These are phyloP conservation scores for Sipunculus nudus DNA, from an alignment of 2,888 invertebrate species.

Conservation along the genomic window DNA sequence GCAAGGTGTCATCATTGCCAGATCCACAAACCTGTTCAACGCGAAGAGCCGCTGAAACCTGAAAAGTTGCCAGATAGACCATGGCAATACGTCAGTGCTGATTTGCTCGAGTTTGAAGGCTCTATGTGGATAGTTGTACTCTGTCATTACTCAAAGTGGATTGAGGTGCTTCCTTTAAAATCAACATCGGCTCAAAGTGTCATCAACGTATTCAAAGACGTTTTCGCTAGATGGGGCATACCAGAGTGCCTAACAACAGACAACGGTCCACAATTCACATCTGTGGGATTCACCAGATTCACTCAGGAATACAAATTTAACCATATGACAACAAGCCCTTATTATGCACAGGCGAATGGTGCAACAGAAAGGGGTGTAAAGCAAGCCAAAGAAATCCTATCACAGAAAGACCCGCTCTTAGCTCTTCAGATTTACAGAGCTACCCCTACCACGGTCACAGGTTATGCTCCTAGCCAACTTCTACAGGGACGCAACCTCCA, in stretches of 20 bases:
- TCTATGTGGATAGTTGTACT: too few species aligned
- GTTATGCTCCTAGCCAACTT: too few species aligned
- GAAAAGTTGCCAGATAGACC: conserved; percentile 30
- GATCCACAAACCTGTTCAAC: conserved; percentile 17
- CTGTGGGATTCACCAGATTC: not conserved
- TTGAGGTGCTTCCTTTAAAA: not conserved
- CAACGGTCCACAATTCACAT: conserved; percentile 3
- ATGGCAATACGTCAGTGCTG: conserved; percentile 34
- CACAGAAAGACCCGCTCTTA: not conserved
- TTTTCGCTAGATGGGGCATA: not conserved
- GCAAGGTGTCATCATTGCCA: conserved; percentile 28
- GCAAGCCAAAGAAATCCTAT: not conserved
- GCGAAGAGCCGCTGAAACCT: conserved; percentile 27
- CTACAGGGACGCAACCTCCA: too few species aligned
- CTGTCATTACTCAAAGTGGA: conserved; percentile 25
- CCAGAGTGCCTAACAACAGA: not conserved
- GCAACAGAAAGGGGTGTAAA: conserved; percentile 8
- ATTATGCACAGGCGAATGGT: conserved; percentile 4
- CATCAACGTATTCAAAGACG: not conserved
- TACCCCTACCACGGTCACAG: conserved; percentile 3
- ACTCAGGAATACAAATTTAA: not conserved
- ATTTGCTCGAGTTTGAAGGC: conserved; percentile 33
- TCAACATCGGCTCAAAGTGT: not conserved
- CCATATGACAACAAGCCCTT: conserved; percentile 7
- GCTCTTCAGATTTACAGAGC: conserved; percentile 6